phyloP scores from a whole-genome alignment of 2,113 vertebrate species.

The Tretioscincus oriximinensis region DNA sequence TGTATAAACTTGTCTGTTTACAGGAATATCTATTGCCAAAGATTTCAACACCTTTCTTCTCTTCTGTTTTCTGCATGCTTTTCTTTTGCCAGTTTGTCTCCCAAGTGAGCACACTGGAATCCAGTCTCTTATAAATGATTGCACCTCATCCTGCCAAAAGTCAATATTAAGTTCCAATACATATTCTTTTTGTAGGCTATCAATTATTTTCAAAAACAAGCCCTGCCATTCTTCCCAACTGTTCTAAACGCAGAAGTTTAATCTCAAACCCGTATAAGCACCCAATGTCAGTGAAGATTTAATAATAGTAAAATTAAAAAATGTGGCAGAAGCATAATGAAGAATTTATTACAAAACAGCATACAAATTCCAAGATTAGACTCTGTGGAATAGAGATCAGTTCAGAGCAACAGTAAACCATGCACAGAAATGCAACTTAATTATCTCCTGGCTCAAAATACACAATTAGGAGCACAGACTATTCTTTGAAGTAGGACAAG shows the following conservation, averaged over 20 bases:
- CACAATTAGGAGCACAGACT: slow-evolving; percentile 21
- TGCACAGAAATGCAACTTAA: slow-evolving; percentile 71
- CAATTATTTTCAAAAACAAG: slow-evolving; percentile 65
- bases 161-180: slow-evolving; percentile 31
- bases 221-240: slow-evolving; percentile 45
- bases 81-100: slow-evolving; percentile 3
- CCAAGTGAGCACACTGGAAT: background rate
- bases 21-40: background rate
- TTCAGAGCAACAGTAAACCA: slow-evolving; percentile 73
- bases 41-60: background rate
- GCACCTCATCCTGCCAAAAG: slow-evolving; percentile 15
- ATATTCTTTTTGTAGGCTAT: slow-evolving; percentile 51
- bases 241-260: slow-evolving; percentile 63
- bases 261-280: slow-evolving; percentile 67
- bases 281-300: slow-evolving; percentile 71
- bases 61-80: background rate
- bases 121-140: background rate
- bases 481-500: background rate
- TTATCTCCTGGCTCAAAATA: slow-evolving; percentile 55
- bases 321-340: slow-evolving; percentile 67
- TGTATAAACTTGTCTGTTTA: background rate
- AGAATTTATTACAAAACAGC: slow-evolving; percentile 64
- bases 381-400: slow-evolving; percentile 64
- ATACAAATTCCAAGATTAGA: slow-evolving; percentile 57
- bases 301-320: slow-evolving; percentile 75